phyloP scores from a whole-genome alignment of 2,888 invertebrate genomes.

The Eubasilissa splendida region DNA sequence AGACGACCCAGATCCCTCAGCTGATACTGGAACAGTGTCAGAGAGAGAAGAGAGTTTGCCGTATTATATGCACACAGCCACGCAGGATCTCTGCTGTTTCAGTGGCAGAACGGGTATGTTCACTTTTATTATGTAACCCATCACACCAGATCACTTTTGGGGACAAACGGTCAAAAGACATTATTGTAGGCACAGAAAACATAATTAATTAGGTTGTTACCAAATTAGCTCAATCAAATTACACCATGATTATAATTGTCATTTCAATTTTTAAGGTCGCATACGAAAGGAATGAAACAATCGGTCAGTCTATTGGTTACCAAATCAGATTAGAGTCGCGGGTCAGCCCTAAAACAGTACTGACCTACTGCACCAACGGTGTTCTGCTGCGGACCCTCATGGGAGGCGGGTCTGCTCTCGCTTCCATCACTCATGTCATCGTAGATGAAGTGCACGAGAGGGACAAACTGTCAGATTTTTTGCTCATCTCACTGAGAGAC shows the following conservation, averaged over 20 bases:
- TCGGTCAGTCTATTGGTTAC: constrained; percentile 85
- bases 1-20: constrained; percentile 97
- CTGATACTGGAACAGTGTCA: constrained; percentile 86
- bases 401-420: constrained; percentile 80
- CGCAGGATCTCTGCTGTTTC: constrained; percentile 91
- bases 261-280: constrained; percentile 66
- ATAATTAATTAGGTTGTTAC: too few species aligned
- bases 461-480: constrained; percentile 93
- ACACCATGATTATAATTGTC: too few species aligned
- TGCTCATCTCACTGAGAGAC: constrained; percentile 88
- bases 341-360: constrained; percentile 83
- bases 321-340: constrained; percentile 93
- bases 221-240: too few species aligned
- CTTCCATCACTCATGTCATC: constrained; percentile 86
- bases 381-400: constrained; percentile 91
- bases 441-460: constrained; percentile 98
- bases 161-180: too few species aligned
- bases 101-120: constrained; percentile 84
- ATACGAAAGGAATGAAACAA: constrained; percentile 79
- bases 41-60: constrained; percentile 76
- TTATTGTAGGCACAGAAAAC: too few species aligned
- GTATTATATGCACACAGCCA: constrained; percentile 95
- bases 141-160: too few species aligned
- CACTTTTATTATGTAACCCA: background rate
- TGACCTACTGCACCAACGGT: constrained; percentile 94